A percentile compares a stretch with the other conserved stretches of the same genome.
phyloP scores from a whole-genome alignment of 2,797 vertebrate genomes.

The Enteromius radiatus region DNA sequence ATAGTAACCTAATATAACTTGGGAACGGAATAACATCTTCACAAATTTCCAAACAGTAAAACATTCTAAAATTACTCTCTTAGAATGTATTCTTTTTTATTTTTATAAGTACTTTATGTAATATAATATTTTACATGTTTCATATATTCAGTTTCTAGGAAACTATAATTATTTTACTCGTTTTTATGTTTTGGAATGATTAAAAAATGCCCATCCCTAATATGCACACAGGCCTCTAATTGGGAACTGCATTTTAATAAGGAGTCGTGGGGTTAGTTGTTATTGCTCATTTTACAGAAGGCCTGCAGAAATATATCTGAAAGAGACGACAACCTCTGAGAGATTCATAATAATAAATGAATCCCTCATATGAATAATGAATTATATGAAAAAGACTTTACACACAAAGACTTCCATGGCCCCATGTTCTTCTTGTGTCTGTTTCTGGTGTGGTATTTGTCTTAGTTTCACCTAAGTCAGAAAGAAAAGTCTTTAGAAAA shows the following conservation, averaged over 20 bases:
- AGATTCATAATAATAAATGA: conserved; percentile 68
- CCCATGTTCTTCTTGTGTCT: conserved; percentile 57
- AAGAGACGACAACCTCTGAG: conserved; percentile 59
- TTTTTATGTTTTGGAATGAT: not conserved
- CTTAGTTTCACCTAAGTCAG: conserved; percentile 1
- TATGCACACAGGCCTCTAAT: conserved; percentile 38
- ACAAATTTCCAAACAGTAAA: not conserved
- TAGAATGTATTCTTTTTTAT: no score
- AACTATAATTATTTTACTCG: not conserved
- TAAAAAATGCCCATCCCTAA: not conserved
- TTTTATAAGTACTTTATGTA: not conserved
- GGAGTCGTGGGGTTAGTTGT: conserved; percentile 62
- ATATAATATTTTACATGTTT: not conserved
- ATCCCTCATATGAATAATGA: conserved; percentile 69
- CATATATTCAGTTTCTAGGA: not conserved
- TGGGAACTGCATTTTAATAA: conserved; percentile 70
- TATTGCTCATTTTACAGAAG: conserved; percentile 65
- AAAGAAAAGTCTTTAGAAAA: conserved; percentile 22
- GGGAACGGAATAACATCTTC: not conserved
- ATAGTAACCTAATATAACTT: not conserved
- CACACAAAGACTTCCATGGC: conserved; percentile 55
- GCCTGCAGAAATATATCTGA: conserved; percentile 63
- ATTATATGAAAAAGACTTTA: conserved; percentile 45
- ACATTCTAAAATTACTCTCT: not conserved
- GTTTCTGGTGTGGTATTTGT: conserved; percentile 23